Base-by-base conservation (phyloP, 2,888 invertebrate genomes). In the Drosophila fulvimacula region DNA sequence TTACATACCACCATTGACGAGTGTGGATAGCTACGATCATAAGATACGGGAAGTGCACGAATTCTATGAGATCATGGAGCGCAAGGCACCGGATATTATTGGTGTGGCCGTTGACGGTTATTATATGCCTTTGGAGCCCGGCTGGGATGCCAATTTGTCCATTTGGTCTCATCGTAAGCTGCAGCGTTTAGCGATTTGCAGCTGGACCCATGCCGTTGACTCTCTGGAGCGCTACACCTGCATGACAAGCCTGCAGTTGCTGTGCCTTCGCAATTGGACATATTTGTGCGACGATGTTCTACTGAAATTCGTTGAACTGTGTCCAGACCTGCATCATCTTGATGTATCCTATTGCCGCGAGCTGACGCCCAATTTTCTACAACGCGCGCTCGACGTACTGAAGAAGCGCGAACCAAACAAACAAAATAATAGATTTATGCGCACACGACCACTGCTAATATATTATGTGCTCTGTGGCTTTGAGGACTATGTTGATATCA, bases 21-120 rank as follows among this genome's bases (percentile, higher is more conserved):
- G 83, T 51, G 82, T 87, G 6, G 91, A 91, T 52, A 81, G 70
- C 13, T 82, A 73, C 30, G 90, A 91, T 70, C 84, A 87, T 46
- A 91, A 89, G 66, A 90, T 90, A 3, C 85, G 91, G 0, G 88
- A 91, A 58, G 90, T 89, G 2, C 52, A 64, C 5, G 91, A 91
- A 60, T 91, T 91, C 41, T 90, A 85, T 71, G 68, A 89, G 34
- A 90, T 91, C 46, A 82, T 91, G 68, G 74, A 79, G 6, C 68
- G 73, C 17, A 90, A 85, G 42, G 81, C 84, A 3, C 27, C 73
- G 2, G 48, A 70, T 1, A 88, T 91, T 21, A 68, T 71, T 5
- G 90, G 90, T 10, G 64, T 91, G 10, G 89, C 90, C 2, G 82
- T 91, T 2, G 91, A 91, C 64, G 90, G 87, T 4, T 82, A 91